These are phyloP conservation scores for Alloplasta piceator DNA, from an alignment of 2,888 invertebrate species.

Conservation along the genomic window DNA sequence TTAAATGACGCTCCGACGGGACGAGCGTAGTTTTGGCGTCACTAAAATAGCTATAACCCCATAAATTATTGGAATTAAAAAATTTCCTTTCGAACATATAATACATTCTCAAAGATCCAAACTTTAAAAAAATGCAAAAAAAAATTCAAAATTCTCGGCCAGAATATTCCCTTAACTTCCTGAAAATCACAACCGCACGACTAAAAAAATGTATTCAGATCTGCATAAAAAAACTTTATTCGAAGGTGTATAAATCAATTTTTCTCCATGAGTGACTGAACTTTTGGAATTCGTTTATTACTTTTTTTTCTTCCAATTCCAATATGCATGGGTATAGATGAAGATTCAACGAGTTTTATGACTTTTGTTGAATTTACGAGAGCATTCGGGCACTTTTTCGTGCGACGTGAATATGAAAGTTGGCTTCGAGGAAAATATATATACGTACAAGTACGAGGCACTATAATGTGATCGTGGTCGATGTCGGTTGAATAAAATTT, in stretches of 20 bases:
- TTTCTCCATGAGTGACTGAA: neutral
- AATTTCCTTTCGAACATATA: too few relatives aligned
- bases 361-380: slow-evolving; percentile 11
- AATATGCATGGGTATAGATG: neutral
- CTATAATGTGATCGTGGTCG: slow-evolving; percentile 26
- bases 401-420: slow-evolving; percentile 29
- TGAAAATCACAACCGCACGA: neutral
- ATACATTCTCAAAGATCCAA: neutral
- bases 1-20: too few relatives aligned
- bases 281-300: neutral
- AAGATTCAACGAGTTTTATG: slow-evolving; percentile 42
- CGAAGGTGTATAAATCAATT: neutral
- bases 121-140: too few relatives aligned
- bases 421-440: neutral
- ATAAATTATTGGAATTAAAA: too few relatives aligned
- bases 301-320: neutral
- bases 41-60: too few relatives aligned
- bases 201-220: too few relatives aligned
- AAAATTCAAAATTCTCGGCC: too few relatives aligned
- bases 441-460: neutral
- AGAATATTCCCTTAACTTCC: neutral
- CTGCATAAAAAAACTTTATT: too few relatives aligned
- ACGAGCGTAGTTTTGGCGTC: too few relatives aligned
- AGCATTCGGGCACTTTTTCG: slow-evolving; percentile 12
- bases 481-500: slow-evolving; percentile 54